Base-by-base conservation (phyloP, 2,113 vertebrate species). In the human (Homo sapiens) region DNA sequence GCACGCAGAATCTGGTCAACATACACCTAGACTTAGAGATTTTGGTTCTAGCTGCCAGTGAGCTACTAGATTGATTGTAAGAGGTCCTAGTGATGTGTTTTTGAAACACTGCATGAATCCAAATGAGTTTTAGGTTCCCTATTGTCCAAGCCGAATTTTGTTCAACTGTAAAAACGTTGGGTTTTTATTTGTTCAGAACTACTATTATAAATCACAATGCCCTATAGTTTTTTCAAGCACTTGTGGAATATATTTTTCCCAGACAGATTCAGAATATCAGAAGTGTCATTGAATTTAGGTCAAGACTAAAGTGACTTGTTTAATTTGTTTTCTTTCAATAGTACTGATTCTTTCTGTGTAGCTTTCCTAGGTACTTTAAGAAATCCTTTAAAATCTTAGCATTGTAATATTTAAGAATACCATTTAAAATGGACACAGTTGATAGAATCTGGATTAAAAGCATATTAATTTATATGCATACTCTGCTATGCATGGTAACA, bases 91-190 rank as follows among this genome's bases (percentile, higher is more conserved):
- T 96, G 98, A 98, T 98, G 82, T 96, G 92, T 98, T 98, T 98
- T 94, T 98, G 95, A 98, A 98, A 98, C 98, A 98, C 98, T 72
- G 79, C 79, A 57, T 98, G 98, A 98, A 98, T 99, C 98, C 97
- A 98, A 98, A 99, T 98, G 98, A 98, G 96, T 98, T 98, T 98
- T 97, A 95, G 97, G 91, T 97, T 98, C 98, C 98, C 98, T 94
- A 95, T 98, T 97, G 98, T 97, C 97, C 91, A 93, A 95, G 80
- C 61, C 93, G 97, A 97, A 94, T 99, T 98, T 98, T 98, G 97
- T 93, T 98, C 93, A 97, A 97, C 97, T 98, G 96, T 98, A 97
- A 98, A 98, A 98, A 97, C 59, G 52, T 96, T 98, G 95, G 90
- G 82, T 88, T 98, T 98, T 98, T 95, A 97, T 98, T 98, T 97